Conservation (phyloP, 92 coral and sea anemone species). For the Meandrina meandrites region DNA sequence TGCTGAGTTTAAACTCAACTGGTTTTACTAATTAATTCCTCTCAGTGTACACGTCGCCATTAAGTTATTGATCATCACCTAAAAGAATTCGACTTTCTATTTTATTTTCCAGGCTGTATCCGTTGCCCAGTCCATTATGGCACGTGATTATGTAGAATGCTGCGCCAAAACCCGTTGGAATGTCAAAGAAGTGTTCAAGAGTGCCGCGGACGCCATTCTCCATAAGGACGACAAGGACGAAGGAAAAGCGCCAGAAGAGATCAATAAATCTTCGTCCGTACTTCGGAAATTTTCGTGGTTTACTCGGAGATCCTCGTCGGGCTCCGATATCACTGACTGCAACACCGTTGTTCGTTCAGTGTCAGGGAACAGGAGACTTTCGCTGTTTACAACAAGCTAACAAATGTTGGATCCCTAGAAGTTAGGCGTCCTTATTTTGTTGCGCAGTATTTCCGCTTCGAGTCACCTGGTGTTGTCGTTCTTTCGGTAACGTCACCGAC, state of each 20-base stretch:
- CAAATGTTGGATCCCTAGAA: background rate
- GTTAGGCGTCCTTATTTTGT: background rate
- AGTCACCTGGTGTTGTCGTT: background rate
- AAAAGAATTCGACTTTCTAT: background rate
- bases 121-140: conserved; percentile 77
- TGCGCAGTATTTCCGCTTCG: background rate
- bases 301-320: conserved; percentile 80
- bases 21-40: too few species aligned
- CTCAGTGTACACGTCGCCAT: too few species aligned
- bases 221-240: conserved; percentile 63
- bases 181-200: conserved; percentile 85
- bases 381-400: conserved; percentile 75
- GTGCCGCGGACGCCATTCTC: conserved; percentile 92
- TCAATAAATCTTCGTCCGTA: conserved; percentile 79
- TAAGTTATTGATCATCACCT: too few species aligned
- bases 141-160: conserved; percentile 89
- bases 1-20: too few species aligned
- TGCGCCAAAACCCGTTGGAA: conserved; percentile 99
- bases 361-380: conserved; percentile 64
- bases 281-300: conserved; percentile 86
- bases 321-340: conserved; percentile 66
- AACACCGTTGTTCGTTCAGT: conserved; percentile 42
- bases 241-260: conserved; percentile 49
- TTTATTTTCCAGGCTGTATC: conserved; percentile 65
- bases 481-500: background rate